These are phyloP conservation scores for Peromyscus polionotus DNA, from an alignment of 2,113 vertebrate genomes.

Conservation along the genomic window DNA sequence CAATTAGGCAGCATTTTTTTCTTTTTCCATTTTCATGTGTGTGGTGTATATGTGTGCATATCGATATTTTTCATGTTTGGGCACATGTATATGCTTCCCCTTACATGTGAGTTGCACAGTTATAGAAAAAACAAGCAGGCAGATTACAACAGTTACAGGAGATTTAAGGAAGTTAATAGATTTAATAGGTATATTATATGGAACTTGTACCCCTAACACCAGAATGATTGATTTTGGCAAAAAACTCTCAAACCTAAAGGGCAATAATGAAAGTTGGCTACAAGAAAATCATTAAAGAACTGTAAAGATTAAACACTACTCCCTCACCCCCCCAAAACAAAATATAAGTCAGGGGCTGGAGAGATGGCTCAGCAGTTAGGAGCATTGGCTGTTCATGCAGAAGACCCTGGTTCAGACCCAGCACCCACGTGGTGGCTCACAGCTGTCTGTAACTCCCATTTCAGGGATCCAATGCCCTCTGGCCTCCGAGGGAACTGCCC, in stretches of 20 bases:
- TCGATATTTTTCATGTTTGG: background rate
- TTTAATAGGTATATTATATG: constrained; percentile 25
- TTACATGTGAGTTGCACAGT: background rate
- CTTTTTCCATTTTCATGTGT: background rate
- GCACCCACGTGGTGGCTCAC: background rate
- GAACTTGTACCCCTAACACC: background rate
- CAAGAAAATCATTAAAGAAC: background rate
- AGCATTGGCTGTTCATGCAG: background rate
- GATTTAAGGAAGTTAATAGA: constrained; percentile 60
- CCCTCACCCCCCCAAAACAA: background rate
- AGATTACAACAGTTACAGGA: constrained; percentile 29
- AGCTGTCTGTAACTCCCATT: background rate
- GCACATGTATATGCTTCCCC: background rate
- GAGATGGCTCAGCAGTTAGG: background rate
- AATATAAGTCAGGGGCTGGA: background rate
- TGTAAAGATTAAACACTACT: background rate
- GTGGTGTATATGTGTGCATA: background rate
- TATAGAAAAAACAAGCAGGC: background rate
- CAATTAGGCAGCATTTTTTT: constrained; percentile 27
- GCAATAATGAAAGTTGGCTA: constrained; percentile 48
- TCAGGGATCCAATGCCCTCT: background rate
- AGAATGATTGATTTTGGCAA: constrained; percentile 47
- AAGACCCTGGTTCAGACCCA: background rate
- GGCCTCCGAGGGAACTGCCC: background rate
- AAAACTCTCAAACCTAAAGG: constrained; percentile 8